A percentile compares a stretch with the other conserved stretches of the same genome.
Evolutionary conservation across 2,888 invertebrate species (phyloP).

Genomic region (Apoderus coryli): DNA sequence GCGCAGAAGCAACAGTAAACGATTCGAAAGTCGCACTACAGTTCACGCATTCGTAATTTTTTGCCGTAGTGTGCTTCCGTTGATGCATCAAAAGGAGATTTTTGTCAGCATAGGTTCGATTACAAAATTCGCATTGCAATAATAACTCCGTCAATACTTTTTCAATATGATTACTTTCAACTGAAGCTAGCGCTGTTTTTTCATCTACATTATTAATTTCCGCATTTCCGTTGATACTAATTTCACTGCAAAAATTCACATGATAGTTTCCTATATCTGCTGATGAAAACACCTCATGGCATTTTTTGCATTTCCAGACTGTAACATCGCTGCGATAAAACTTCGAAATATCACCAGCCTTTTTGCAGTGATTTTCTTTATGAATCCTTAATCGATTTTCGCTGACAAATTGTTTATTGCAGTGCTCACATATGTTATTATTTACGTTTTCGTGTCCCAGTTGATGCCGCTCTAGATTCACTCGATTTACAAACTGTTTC

Average conservation of each 20-base stretch:
- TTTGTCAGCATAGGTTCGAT: slow-evolving; percentile 39
- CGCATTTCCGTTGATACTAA: slow-evolving; percentile 6
- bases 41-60: slow-evolving; percentile 34
- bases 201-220: slow-evolving; percentile 8
- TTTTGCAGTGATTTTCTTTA: slow-evolving; percentile 34
- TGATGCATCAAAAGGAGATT: slow-evolving; percentile 34
- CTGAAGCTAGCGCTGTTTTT: slow-evolving; percentile 4
- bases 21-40: slow-evolving; percentile 34
- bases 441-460: slow-evolving; percentile 28
- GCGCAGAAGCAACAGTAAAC: slow-evolving; percentile 37
- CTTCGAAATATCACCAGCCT: slow-evolving; percentile 31
- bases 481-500: slow-evolving; percentile 31
- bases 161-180: slow-evolving; percentile 21
- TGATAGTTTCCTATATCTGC: slow-evolving; percentile 25
- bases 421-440: slow-evolving; percentile 31
- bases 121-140: slow-evolving; percentile 47
- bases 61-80: slow-evolving; percentile 31
- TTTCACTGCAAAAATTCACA: slow-evolving; percentile 22
- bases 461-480: slow-evolving; percentile 31
- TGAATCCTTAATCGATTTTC: slow-evolving; percentile 32
- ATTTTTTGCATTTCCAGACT: slow-evolving; percentile 32
- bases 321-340: slow-evolving; percentile 33
- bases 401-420: slow-evolving; percentile 32
- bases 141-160: slow-evolving; percentile 32
- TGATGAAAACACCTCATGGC: slow-evolving; percentile 32